These are phyloP conservation scores for Leptinotarsa peninsularis DNA, from an alignment of 2,888 invertebrate genomes.

Conservation along the genomic window DNA sequence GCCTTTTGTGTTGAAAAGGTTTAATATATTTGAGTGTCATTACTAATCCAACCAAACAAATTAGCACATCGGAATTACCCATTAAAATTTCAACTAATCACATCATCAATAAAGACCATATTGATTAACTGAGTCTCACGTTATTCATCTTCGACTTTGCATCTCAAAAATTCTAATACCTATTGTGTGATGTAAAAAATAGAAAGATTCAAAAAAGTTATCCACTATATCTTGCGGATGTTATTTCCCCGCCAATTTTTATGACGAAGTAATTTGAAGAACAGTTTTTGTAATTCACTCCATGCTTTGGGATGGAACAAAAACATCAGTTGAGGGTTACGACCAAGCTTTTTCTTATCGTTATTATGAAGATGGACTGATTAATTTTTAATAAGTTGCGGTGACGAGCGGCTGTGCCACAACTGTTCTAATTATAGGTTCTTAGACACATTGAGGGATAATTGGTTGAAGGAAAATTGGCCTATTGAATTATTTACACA, in stretches of 20 bases:
- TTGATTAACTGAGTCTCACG: conserved; percentile 38
- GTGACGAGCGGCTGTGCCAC: conserved; percentile 60
- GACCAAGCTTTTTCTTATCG: conserved; percentile 51
- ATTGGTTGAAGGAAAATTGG: conserved; percentile 55
- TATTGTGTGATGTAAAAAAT: conserved; percentile 36
- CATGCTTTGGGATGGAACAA: neutral
- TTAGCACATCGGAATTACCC: conserved; percentile 52
- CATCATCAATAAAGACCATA: conserved; percentile 48
- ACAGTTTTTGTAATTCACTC: conserved; percentile 46
- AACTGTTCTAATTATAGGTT: conserved; percentile 62
- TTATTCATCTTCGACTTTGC: conserved; percentile 20
- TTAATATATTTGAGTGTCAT: too few relatives aligned
- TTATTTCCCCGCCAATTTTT: conserved; percentile 31
- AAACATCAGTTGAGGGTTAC: conserved; percentile 31
- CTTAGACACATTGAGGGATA: conserved; percentile 44
- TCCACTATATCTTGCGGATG: conserved; percentile 25
- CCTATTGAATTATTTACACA: conserved; percentile 54
- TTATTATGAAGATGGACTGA: conserved; percentile 60
- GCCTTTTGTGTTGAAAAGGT: too few relatives aligned
- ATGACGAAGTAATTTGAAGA: conserved; percentile 45
- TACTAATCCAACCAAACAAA: conserved; percentile 45
- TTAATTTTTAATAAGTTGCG: conserved; percentile 63
- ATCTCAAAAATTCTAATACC: conserved; percentile 40
- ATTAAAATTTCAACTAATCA: conserved; percentile 50
- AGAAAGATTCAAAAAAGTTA: conserved; percentile 37